Evolutionary conservation across 2,113 vertebrate genomes (phyloP), one percentile per base, ranked within the genome.

Genomic region (Martes martes): DNA sequence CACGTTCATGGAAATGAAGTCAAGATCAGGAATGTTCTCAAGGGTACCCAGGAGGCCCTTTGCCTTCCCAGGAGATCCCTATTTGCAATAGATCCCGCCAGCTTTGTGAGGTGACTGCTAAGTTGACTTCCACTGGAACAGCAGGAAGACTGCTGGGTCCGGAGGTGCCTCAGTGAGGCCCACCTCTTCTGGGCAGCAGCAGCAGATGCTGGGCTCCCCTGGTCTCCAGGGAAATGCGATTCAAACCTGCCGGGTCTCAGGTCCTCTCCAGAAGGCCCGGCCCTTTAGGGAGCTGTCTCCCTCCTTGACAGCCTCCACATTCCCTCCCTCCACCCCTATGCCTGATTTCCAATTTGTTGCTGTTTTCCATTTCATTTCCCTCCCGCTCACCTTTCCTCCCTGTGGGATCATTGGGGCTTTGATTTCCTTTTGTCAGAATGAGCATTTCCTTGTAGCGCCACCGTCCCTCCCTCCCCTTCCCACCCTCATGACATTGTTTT

Each of bases 351-450:
- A 95, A 0, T 83, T 45, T 57, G 42, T 90, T 81, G 52, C 47
- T 79, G 50, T 89, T 98, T 97, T 96, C 92, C 81, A 94, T 57
- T 92, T 97, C 74, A 94, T 95, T 95, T 95, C 80, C 57, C 80
- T 97, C 61, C 36, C 1, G 26, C 83, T 97, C 63, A 67, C 36
- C 47, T 96, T 91, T 86, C 52, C 63, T 93, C 94, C 52, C 52
- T 6, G 4, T 0, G 52, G 92, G 33, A 90, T 86, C 89, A 69
- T 92, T 71, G 89, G 65, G 42, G 23, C 82, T 74, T 47, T 65
- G 85, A 93, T 97, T 97, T 95, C 83, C 89, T 94, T 73, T 33
- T 87, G 89, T 52, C 28, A 21, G 91, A 57, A 94, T n/a, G 36
- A 63, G 6, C 74, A 80, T 50, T 97, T 97, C 78, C 93, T 94